phyloP scores from a whole-genome alignment of 1,140 invertebrate genomes.

The Schlechtendalia chinensis region DNA sequence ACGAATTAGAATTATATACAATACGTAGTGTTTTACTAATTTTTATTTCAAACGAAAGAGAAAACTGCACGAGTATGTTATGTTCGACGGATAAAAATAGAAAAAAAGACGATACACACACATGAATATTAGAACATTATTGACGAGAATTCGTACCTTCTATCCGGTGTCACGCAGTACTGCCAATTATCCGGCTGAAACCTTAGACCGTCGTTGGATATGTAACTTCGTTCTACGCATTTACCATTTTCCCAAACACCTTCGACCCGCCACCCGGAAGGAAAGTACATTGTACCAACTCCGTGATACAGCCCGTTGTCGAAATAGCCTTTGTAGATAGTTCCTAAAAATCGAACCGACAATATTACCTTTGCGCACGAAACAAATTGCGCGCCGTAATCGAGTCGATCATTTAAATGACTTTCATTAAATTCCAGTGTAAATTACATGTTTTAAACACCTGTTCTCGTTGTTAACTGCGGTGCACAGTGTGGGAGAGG shows the following conservation, averaged over 20 bases:
- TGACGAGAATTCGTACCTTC: slow-evolving; percentile 23
- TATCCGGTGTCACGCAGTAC: slow-evolving; percentile 47
- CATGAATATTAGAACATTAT: background rate
- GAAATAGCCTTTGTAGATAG: slow-evolving; percentile 39
- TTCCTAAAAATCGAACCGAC: slow-evolving; percentile 9
- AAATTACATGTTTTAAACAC: background rate
- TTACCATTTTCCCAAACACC: slow-evolving; percentile 47
- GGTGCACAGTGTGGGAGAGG: too few relatives aligned
- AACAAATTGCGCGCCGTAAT: background rate
- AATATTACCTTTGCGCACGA: background rate
- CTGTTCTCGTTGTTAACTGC: too few relatives aligned
- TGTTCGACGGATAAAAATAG: too few relatives aligned
- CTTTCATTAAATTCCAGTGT: background rate
- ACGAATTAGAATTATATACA: too few relatives aligned
- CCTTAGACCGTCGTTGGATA: slow-evolving; percentile 44
- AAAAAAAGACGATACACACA: background rate
- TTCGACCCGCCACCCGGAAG: slow-evolving; percentile 41
- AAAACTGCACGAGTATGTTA: too few relatives aligned
- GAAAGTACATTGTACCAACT: slow-evolving; percentile 10
- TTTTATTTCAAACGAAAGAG: too few relatives aligned
- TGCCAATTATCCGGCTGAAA: slow-evolving; percentile 45
- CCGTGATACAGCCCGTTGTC: slow-evolving; percentile 47
- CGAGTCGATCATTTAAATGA: background rate
- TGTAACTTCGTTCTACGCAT: slow-evolving; percentile 36
- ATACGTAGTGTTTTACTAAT: too few relatives aligned